phyloP scores from a whole-genome alignment of 2,113 vertebrate species.

The Phocoena phocoena region DNA sequence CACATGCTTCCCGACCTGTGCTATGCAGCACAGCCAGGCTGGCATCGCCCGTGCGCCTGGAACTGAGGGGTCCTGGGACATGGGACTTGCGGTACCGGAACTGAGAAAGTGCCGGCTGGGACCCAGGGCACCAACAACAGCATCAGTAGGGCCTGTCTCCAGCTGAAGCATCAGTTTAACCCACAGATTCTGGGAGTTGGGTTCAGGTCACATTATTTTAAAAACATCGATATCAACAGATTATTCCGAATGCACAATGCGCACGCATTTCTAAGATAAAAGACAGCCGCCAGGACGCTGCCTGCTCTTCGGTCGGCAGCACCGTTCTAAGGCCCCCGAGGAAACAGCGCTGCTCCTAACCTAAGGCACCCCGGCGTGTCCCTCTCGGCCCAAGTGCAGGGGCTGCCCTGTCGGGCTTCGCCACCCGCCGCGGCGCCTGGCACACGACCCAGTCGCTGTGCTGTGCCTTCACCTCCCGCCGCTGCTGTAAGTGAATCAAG shows the following conservation, averaged over 20 bases:
- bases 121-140: neutral
- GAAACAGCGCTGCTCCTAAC: neutral
- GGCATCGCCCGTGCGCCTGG: neutral
- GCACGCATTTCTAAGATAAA: neutral
- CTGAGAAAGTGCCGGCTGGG: neutral
- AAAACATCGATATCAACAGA: neutral
- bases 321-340: neutral
- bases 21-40: neutral
- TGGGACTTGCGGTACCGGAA: neutral
- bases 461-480: neutral
- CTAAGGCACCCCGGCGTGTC: fast-evolving
- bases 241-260: neutral
- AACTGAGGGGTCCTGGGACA: neutral
- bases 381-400: neutral
- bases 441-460: too few species aligned
- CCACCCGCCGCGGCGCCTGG: too few species aligned
- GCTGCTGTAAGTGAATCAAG: neutral
- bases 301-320: neutral
- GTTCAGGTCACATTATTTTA: neutral
- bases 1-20: neutral
- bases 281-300: neutral
- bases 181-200: neutral
- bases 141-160: neutral
- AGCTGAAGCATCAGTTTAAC: neutral
- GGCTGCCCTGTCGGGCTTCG: neutral